Base-by-base conservation (phyloP, 2,888 invertebrate genomes). In the Apoda limacodes region DNA sequence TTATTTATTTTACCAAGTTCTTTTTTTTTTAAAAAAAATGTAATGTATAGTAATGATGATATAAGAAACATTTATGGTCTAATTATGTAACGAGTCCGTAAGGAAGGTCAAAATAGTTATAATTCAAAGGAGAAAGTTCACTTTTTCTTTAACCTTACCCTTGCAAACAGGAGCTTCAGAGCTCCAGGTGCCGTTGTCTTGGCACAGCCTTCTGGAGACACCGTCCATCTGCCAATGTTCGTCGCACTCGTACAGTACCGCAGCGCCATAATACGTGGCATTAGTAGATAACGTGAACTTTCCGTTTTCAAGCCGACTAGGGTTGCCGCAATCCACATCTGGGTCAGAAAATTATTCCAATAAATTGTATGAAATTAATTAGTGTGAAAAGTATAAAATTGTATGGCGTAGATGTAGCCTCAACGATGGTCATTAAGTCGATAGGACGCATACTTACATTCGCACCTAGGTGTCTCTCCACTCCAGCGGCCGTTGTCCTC, bases 161-260 rank as follows among this genome's bases (percentile, higher is more conserved):
- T 84, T 85, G 58, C 95, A 95, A n/a, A 72, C 59, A 0, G 95
- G 94, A 0, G 88, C 72, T 35, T 90, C 91, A 10, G 92, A 90
- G 52, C 93, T 92, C 95, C 95, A 95, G 0, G 93, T 93, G 28
- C 90, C 93, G 55, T 95, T 90, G 54, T 95, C 94, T 30, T 92
- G 84, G 54, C 95, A 95, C 29, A 93, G 66, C 35, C 95, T 74
- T 30, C 94, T 82, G 2, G 92, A 90, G 3, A 92, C 90, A 0
- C 95, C 95, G 43, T 90, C 90, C 7, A 95, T 70, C 55, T 89
- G 88, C 69, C 86, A 95, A 55, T 93, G 90, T 2, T 84, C 81
- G 34, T 90, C 84, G 54, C 95, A 95, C 46, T 92, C 89, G 57
- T 95, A 95, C 5, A 93, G 76, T 0, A 87, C 93, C 2, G 91